Evolutionary conservation across 2,113 vertebrate genomes (phyloP), one percentile per base, ranked within the genome.

Genomic region (Rynchops niger): DNA sequence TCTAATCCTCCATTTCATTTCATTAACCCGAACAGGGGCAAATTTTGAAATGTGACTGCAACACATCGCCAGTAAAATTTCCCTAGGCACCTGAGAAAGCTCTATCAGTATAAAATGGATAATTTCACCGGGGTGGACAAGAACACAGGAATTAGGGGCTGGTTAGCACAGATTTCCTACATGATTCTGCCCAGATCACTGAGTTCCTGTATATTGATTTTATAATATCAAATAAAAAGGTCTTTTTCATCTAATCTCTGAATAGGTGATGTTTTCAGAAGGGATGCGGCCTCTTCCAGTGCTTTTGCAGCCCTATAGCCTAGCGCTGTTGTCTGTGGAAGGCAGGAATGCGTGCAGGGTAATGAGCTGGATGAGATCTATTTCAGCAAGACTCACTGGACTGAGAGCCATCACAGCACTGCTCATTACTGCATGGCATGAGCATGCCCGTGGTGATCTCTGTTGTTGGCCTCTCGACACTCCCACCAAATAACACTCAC

Each of bases 1-100:
- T 77, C 86, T 95, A 97, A 97, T 93, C 47, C 74, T 93, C 86
- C 11, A 43, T 96, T 96, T 91, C 66, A 77, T 66, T 73, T 88
- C 94, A 96, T 97, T 97, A 95, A 82, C 73, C n/a, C 70, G 66
- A 94, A 93, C 62, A 88, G 89, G 70, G 78, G 36, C 20, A 66
- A 85, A 82, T 76, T 87, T 79, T 80, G 34, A 95, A 69, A 85
- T 55, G 26, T 50, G 62, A 58, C 55, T 59, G 32, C 23, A 77
- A 45, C 70, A 79, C 12, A 66, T 22, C 20, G 88, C 36, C 22
- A 43, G 30, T 55, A 84, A 82, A 91, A 87, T 89, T 91, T 86
- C 91, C 83, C 77, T 49, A 69, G 86, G 71, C 14, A 76, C 27
- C 5, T 5, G 6, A 52, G 40, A 62, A 91, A 79, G 14, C 40